Evolutionary conservation across 2,797 vertebrate genomes (phyloP).

Genomic region (Sebastes kiyomatsui): DNA sequence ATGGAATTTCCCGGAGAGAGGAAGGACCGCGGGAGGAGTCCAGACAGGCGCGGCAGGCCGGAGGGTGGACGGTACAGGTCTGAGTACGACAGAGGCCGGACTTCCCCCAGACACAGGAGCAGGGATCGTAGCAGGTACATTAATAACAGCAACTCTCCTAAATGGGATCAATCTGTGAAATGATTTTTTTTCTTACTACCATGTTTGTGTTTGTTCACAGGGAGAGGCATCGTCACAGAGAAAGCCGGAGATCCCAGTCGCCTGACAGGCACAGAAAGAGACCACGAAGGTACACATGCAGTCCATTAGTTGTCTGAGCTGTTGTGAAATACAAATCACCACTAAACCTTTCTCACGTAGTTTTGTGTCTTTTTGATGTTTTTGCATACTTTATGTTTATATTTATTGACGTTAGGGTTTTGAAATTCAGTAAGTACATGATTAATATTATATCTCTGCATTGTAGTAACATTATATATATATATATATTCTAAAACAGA

Average conservation of each 20-base stretch:
- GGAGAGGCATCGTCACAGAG: slow-evolving; percentile 91
- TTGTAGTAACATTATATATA: background rate
- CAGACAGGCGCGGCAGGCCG: slow-evolving; percentile 81
- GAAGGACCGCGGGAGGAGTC: slow-evolving; percentile 89
- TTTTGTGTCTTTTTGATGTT: no score
- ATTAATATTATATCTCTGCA: background rate
- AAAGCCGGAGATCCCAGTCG: slow-evolving; percentile 87
- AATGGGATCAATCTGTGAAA: background rate
- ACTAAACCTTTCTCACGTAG: no score
- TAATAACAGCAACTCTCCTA: rapidly evolving
- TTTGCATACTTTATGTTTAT: no score
- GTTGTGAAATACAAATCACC: background rate
- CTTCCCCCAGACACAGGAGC: slow-evolving; percentile 88
- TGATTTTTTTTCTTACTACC: rapidly evolving
- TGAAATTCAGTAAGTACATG: background rate
- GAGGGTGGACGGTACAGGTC: slow-evolving; percentile 87
- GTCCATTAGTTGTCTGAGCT: background rate
- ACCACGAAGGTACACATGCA: slow-evolving; percentile 82
- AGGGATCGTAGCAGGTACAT: slow-evolving; percentile 90
- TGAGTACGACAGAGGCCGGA: slow-evolving; percentile 87
- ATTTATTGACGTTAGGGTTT: background rate
- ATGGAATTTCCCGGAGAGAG: slow-evolving; percentile 83
- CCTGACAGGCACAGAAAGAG: slow-evolving; percentile 91
- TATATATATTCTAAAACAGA: background rate
- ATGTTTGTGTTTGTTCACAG: slow-evolving; percentile 60